These are phyloP conservation scores for Euwallacea similis DNA, from an alignment of 1,140 invertebrate species.

Conservation along the genomic window DNA sequence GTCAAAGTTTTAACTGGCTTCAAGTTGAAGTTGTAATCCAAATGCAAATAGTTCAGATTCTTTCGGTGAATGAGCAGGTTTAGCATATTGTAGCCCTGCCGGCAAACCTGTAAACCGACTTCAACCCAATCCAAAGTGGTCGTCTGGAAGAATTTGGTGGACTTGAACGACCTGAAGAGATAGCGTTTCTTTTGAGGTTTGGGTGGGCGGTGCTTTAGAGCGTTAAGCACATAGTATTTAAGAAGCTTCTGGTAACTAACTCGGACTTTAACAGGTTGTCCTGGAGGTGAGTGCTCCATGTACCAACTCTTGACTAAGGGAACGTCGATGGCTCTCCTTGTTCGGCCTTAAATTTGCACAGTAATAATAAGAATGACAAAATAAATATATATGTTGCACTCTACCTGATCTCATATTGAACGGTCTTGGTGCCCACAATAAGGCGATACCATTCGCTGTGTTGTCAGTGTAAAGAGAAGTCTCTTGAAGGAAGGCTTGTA, in stretches of 20 bases:
- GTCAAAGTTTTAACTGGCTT: slow-evolving; percentile 99
- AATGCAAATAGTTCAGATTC: slow-evolving; percentile 98
- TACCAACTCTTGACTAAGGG: slow-evolving; percentile 98
- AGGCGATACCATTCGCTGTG: slow-evolving; percentile 97
- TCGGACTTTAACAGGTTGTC: slow-evolving; percentile 98
- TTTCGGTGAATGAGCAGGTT: slow-evolving; percentile 99
- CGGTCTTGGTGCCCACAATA: slow-evolving; percentile 98
- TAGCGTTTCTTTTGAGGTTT: slow-evolving; percentile 99
- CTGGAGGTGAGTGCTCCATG: slow-evolving; percentile 96
- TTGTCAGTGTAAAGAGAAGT: slow-evolving; percentile 97
- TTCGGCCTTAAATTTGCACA: slow-evolving; percentile 61
- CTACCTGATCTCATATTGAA: slow-evolving; percentile 90
- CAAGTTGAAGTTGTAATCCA: slow-evolving; percentile 99
- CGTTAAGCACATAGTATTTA: slow-evolving; percentile 98
- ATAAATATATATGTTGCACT: neutral
- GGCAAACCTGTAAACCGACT: slow-evolving; percentile 95
- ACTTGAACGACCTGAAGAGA: slow-evolving; percentile 98
- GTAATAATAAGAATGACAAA: neutral
- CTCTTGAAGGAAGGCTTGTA: slow-evolving; percentile 91
- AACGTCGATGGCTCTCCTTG: slow-evolving; percentile 91
- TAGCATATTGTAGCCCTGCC: slow-evolving; percentile 99
- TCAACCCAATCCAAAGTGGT: slow-evolving; percentile 99
- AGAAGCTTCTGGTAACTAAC: slow-evolving; percentile 99
- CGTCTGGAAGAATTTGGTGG: slow-evolving; percentile 99
- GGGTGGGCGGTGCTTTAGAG: slow-evolving; percentile 93